phyloP scores from a whole-genome alignment of 2,113 vertebrate genomes.

The Prietella phreatophila region DNA sequence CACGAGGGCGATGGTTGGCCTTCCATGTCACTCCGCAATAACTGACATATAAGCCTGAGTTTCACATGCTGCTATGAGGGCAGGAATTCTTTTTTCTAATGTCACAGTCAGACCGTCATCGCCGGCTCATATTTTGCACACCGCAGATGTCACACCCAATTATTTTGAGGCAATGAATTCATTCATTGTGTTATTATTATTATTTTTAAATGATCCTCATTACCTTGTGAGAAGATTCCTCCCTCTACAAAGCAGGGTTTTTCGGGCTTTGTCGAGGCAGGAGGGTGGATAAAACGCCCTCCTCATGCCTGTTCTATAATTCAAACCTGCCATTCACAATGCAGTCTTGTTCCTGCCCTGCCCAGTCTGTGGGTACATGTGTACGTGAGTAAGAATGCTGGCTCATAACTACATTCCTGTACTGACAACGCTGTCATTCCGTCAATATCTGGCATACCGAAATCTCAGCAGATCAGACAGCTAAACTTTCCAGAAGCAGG shows the following conservation, averaged over 20 bases:
- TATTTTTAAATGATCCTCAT: not conserved
- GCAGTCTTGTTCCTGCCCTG: not conserved
- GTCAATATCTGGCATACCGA: constrained; percentile 25
- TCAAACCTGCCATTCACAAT: not conserved
- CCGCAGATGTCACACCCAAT: not conserved
- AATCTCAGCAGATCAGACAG: constrained; percentile 39
- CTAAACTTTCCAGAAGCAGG: constrained; percentile 53
- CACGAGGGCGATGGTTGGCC: not conserved
- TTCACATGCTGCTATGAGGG: constrained; percentile 28
- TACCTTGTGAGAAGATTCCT: constrained; percentile 5
- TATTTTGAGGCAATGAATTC: not conserved
- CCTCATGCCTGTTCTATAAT: constrained; percentile 12
- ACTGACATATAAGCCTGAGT: constrained; percentile 18
- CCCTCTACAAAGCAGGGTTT: not conserved
- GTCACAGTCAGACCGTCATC: constrained; percentile 21
- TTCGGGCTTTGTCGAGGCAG: not conserved
- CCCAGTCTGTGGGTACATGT: constrained; percentile 1
- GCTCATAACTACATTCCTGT: constrained; percentile 34
- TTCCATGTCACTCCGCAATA: not conserved
- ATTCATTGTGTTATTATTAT: constrained; percentile 14
- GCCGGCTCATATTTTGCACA: not conserved
- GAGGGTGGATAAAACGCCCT: not conserved
- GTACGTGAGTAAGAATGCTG: constrained; percentile 22
- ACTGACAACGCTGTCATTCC: constrained; percentile 33
- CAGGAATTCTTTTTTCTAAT: constrained; percentile 21